These are phyloP conservation scores for Zapornia atra DNA, from an alignment of 2,113 vertebrate species.

Conservation along the genomic window DNA sequence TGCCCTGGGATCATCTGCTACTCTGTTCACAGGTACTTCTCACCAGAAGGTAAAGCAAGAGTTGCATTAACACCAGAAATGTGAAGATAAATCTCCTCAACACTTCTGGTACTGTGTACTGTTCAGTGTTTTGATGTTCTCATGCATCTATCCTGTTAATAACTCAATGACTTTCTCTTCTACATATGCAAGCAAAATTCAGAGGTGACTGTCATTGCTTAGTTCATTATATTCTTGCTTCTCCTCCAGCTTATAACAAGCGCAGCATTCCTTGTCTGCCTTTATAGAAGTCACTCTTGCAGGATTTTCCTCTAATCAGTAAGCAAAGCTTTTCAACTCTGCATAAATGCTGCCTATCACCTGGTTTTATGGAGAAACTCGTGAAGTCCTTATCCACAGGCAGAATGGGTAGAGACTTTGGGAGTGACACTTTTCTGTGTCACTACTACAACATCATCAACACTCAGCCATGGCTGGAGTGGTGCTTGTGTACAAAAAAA, in stretches of 20 bases:
- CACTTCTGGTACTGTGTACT: fast-evolving
- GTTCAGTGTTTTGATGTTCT: background rate
- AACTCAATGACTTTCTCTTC: background rate
- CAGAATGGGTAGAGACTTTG: background rate
- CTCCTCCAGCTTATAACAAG: background rate
- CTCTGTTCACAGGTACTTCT: background rate
- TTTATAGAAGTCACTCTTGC: background rate
- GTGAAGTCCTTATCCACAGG: background rate
- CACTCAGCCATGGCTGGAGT: background rate
- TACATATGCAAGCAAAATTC: background rate
- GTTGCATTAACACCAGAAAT: background rate
- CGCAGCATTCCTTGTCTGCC: background rate
- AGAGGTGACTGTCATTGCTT: background rate
- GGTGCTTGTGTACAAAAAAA: background rate
- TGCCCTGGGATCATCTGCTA: background rate
- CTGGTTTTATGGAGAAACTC: background rate
- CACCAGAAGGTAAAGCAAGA: background rate
- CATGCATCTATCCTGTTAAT: background rate
- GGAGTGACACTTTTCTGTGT: background rate
- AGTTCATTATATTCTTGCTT: background rate
- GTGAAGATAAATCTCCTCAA: background rate
- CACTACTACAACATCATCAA: background rate
- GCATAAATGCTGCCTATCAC: background rate
- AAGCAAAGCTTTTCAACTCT: background rate
- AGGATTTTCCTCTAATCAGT: background rate